Base-by-base conservation (phyloP, 2,888 invertebrate genomes). In the Polymixis lichenea region DNA sequence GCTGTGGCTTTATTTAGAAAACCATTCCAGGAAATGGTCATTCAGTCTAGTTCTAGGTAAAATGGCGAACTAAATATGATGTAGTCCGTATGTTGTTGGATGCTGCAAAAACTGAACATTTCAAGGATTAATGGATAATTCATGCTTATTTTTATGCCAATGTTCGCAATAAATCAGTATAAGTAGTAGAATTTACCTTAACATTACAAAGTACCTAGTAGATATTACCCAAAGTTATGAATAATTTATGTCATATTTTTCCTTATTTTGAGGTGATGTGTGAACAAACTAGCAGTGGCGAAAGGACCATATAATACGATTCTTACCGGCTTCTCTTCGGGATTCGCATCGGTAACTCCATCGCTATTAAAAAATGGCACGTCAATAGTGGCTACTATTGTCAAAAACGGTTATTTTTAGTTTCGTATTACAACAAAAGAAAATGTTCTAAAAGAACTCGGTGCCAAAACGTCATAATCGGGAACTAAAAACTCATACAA, bases 101-200 rank as follows among this genome's bases (percentile, higher is more conserved):
- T n/a, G n/a, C n/a, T 0, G 5, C 2, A 53, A 64, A 19, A 64
- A 32, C 11, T 58, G 0, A 19, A 51, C 38, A 55, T 51, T 51
- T 43, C 15, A 49, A 68, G 17, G 19, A 11, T 4, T 9, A 2
- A 38, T 25, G 25, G 2, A 77, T 43, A 38, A 17, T 11, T 46
- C 55, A 38, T 56, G 15, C 15, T 56, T 58, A 76, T 76, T 78
- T 56, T 58, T 58, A 19, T 43, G 4, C 8, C 13, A 43, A 49
- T 51, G n/a, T 56, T 56, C 55, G 56, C 46, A 78, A 49, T 56
- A 70, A 55, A 51, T 51, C 19, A 2, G 11, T 51, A 13, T 4
- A n/a, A n/a, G n/a, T n/a, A n/a, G n/a, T n/a, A 13, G 15, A 15
- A 7, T 72, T 80, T 53, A 46, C 80, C 77, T 73, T 38, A 72